These are phyloP conservation scores for Otocyon megalotis DNA, from an alignment of 2,113 vertebrate species.

Conservation along the genomic window DNA sequence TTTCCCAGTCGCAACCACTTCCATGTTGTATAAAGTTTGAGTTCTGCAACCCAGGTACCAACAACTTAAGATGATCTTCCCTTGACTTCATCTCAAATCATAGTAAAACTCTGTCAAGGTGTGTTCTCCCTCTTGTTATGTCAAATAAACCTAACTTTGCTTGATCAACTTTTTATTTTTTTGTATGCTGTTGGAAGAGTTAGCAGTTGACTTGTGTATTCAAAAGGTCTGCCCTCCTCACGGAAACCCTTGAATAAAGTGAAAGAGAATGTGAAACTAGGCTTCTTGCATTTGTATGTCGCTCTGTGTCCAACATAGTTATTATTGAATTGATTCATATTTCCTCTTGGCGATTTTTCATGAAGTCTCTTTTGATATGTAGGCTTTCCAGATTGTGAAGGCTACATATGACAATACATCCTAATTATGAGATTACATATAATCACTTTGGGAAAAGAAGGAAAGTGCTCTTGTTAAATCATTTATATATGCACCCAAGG, in stretches of 20 bases:
- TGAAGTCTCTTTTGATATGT: neutral
- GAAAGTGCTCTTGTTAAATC: neutral
- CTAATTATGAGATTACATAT: neutral
- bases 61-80: neutral
- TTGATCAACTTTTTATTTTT: neutral
- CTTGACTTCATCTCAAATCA: neutral
- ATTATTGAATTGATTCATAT: neutral
- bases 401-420: neutral
- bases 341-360: neutral
- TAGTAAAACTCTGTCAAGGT: neutral
- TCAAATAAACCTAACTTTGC: neutral
- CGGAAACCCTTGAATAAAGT: neutral
- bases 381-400: neutral
- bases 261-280: too few species aligned
- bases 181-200: neutral
- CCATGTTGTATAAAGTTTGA: neutral
- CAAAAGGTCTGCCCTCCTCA: neutral
- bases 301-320: neutral
- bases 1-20: neutral
- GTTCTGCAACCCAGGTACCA: neutral
- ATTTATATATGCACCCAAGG: neutral
- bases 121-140: neutral
- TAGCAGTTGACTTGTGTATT: neutral
- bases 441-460: neutral
- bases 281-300: neutral